Conservation (phyloP, 1,140 invertebrate genomes). For the Triops longicaudatus region DNA sequence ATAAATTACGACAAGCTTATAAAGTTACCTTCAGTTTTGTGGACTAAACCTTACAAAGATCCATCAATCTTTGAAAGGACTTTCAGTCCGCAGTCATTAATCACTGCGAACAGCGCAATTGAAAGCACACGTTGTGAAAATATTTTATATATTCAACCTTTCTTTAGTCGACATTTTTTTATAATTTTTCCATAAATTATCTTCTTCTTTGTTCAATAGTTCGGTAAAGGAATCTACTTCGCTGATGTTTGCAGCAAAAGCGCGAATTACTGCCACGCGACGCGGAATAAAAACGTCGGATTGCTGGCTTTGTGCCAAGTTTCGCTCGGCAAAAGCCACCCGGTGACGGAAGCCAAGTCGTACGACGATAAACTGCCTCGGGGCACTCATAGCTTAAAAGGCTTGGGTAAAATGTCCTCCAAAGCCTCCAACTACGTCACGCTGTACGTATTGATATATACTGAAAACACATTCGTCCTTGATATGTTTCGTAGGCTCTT, state of each 20-base stretch:
- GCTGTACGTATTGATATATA: not conserved
- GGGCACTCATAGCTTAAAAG: slow-evolving; percentile 39
- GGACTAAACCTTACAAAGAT: no score
- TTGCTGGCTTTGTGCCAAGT: slow-evolving; percentile 51
- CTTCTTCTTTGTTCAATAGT: slow-evolving; percentile 29
- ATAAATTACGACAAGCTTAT: no score
- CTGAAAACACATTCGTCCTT: not conserved
- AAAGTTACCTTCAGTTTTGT: no score
- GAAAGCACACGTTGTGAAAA: no score
- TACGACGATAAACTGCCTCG: slow-evolving; percentile 37
- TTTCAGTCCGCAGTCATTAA: no score
- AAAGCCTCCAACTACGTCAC: not conserved
- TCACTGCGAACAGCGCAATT: no score
- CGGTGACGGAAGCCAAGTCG: slow-evolving; percentile 35
- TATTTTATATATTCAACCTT: no score
- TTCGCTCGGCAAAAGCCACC: slow-evolving; percentile 29
- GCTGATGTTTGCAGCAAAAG: slow-evolving; percentile 54
- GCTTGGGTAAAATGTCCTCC: slow-evolving; percentile 36
- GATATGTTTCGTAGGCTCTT: not conserved
- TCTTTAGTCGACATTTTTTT: no score
- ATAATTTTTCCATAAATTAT: no score
- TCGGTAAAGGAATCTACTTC: slow-evolving; percentile 48
- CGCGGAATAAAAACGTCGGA: slow-evolving; percentile 40
- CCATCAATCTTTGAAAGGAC: no score
- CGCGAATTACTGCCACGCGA: slow-evolving; percentile 53